Conservation (phyloP, 2,113 vertebrate species). For the Lasiurus borealis region DNA sequence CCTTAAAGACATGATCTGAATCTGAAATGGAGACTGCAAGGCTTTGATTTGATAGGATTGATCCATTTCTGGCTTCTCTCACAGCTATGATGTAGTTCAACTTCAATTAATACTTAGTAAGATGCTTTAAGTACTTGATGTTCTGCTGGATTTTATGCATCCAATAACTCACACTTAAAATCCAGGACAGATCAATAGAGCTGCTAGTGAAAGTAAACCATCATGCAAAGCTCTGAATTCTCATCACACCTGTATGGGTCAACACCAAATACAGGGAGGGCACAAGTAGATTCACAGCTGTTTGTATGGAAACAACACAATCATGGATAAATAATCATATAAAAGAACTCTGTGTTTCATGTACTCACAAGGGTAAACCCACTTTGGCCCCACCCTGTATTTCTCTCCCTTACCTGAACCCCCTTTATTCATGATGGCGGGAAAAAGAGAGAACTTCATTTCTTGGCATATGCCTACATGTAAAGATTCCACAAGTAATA, state of each 20-base stretch:
- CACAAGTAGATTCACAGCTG: neutral
- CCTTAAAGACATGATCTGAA: neutral
- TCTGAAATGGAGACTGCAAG: neutral
- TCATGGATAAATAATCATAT: neutral
- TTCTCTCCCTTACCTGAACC: neutral
- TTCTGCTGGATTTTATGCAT: neutral
- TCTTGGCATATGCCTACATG: neutral
- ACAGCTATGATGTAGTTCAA: neutral
- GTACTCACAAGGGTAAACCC: neutral
- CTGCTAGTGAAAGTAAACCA: neutral
- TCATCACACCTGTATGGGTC: neutral
- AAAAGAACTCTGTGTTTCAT: neutral
- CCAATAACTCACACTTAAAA: neutral
- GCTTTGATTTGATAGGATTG: neutral
- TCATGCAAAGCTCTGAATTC: neutral
- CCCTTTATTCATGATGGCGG: neutral
- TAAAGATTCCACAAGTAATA: conserved; percentile 21
- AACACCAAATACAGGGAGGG: neutral
- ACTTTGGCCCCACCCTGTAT: neutral
- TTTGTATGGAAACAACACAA: neutral
- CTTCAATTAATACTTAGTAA: neutral
- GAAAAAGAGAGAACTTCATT: neutral
- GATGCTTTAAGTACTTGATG: neutral
- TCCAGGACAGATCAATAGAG: neutral
- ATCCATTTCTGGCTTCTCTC: neutral